A percentile compares a stretch with the other conserved stretches of the same genome.
These are phyloP conservation scores for Nomada lathburiana DNA, from an alignment of 2,888 invertebrate genomes.

Conservation along the genomic window DNA sequence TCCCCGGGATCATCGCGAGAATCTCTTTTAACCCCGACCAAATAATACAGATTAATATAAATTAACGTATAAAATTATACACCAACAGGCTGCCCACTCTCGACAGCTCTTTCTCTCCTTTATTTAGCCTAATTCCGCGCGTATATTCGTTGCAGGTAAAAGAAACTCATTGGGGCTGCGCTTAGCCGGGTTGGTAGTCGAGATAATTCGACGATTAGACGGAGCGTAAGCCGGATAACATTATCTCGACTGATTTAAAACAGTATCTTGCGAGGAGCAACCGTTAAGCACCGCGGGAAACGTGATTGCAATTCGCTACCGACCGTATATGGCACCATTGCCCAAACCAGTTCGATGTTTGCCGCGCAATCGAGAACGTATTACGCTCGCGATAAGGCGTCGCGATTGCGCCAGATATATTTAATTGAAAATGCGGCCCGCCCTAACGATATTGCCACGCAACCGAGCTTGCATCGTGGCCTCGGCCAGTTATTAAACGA, in stretches of 20 bases:
- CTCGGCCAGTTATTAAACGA: conserved; percentile 56
- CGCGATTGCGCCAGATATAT: conserved; percentile 68
- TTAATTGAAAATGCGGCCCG: conserved; percentile 69
- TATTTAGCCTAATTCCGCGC: conserved; percentile 57
- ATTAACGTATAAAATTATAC: background rate
- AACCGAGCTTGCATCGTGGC: conserved; percentile 32
- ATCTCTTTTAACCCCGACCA: conserved; percentile 3
- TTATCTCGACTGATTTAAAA: conserved; percentile 69
- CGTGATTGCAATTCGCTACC: conserved; percentile 72
- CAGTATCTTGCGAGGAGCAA: conserved; percentile 64
- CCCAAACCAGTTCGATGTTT: conserved; percentile 69
- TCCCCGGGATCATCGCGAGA: conserved; percentile 48
- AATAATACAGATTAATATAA: background rate
- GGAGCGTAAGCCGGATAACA: conserved; percentile 56
- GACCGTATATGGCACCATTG: conserved; percentile 70
- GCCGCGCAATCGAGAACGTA: conserved; percentile 69
- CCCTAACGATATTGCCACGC: conserved; percentile 59
- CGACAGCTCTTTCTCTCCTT: background rate
- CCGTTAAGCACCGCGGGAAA: conserved; percentile 69
- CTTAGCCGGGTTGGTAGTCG: conserved; percentile 31
- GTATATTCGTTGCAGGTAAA: conserved; percentile 33
- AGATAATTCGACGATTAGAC: conserved; percentile 62
- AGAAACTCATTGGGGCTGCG: conserved; percentile 41
- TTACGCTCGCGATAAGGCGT: conserved; percentile 71
- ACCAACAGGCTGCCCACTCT: too few relatives aligned